Conservation (phyloP, 2,113 vertebrate genomes). For the Corvus moneduloides region DNA sequence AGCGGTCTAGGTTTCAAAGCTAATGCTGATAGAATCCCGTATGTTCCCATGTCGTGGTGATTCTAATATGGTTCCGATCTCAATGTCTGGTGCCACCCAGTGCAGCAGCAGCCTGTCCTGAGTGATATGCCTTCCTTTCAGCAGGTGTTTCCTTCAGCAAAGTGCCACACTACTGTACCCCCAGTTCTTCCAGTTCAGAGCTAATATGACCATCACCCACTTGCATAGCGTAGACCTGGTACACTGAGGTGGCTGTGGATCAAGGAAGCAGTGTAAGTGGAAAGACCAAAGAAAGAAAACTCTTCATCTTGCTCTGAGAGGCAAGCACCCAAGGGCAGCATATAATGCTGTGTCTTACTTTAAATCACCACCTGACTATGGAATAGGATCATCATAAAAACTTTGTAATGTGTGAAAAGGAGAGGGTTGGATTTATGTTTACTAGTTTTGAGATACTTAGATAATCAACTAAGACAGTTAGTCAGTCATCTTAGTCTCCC, state of each 20-base stretch:
- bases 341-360: not conserved
- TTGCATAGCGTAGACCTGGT: accelerated
- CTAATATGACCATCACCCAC: not conserved
- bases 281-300: not conserved
- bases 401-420: not conserved
- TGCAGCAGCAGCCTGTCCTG: not conserved
- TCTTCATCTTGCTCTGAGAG: not conserved
- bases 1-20: not conserved
- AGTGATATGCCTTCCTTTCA: not conserved
- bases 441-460: not conserved
- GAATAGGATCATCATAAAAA: not conserved
- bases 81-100: not conserved
- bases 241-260: not conserved
- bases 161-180: not conserved
- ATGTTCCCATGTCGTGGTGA: not conserved
- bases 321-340: not conserved
- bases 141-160: not conserved
- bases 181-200: not conserved
- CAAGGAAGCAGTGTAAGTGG: not conserved
- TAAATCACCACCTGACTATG: not conserved
- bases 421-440: not conserved
- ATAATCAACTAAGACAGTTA: not conserved
- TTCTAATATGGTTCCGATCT: not conserved
- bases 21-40: not conserved
- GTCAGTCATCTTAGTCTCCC: not conserved